Evolutionary conservation across 2,797 vertebrate species (phyloP), one percentile per base, ranked within the genome.

Genomic region (Anguilla anguilla): DNA sequence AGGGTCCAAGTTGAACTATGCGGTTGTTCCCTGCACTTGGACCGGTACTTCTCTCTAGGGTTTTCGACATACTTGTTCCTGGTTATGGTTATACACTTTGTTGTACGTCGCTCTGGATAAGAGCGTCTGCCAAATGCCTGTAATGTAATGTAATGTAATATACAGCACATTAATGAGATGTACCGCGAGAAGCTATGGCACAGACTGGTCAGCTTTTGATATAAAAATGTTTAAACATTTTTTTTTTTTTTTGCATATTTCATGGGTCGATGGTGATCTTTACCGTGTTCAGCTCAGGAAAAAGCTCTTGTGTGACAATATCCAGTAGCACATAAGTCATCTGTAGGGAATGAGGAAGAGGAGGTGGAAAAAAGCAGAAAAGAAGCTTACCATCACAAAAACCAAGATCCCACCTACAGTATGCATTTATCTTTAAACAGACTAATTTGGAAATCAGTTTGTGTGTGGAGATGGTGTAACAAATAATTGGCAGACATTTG

Each of bases 261-360:
- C 7, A 39, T 35, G 72, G 19, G n/a, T 72, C 67, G 35, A 39
- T 17, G 79, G 10, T 11, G 43, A 17, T 25, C 7, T 85, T 92
- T 97, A 98, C 97, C 97, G 97, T 96, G 93, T 86, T 92, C 87
- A 99, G 96, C 89, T 99, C 98, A 86, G 98, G 98, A 87, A 99
- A 99, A 25, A 99, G 96, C 90, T 99, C 98, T 92, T 97, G 97
- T 90, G 99, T 93, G 39, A 96, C 97, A 67, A 98, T 96, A 93
- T 99, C 98, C 92, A 99, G 94, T 85, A 99, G 96, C 87, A 98
- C 95, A 0, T 99, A 99, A 0, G 97, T 97, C 93, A 99, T 95
- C 98, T 99, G 94, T 89, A 93, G 90, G 25, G 89, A 74, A 39
- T 25, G 49, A 15, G 51, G 55, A 28, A 84, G 35, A 39, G n/a